Conservation (phyloP, 2,113 vertebrate species). For the Epinephelus moara region DNA sequence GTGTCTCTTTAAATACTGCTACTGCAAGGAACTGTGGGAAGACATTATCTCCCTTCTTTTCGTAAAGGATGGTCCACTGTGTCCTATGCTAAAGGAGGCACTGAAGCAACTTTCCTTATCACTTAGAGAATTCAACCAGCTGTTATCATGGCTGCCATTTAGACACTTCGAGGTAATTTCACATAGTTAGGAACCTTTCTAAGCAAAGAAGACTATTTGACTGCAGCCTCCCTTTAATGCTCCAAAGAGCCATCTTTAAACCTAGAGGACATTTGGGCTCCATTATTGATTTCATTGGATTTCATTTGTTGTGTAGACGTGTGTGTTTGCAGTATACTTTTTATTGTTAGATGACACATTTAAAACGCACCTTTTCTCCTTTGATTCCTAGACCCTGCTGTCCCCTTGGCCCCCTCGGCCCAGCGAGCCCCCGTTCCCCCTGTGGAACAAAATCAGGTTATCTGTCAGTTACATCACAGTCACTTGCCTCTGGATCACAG, state of each 20-base stretch:
- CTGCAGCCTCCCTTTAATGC: neutral
- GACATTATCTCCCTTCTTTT: too few relatives aligned
- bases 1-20: too few relatives aligned
- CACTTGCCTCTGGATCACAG: constrained; percentile 46
- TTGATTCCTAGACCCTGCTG: constrained; percentile 89
- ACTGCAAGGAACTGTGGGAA: too few relatives aligned
- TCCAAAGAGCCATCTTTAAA: constrained; percentile 11
- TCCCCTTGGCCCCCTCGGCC: constrained; percentile 87
- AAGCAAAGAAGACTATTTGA: too few relatives aligned
- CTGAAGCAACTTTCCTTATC: too few relatives aligned
- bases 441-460: constrained; percentile 74
- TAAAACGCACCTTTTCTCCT: constrained; percentile 90
- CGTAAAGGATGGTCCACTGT: too few relatives aligned
- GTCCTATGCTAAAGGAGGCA: too few relatives aligned
- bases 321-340: constrained; percentile 24
- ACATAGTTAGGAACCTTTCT: too few relatives aligned
- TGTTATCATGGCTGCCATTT: too few relatives aligned
- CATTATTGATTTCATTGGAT: constrained; percentile 72
- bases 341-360: constrained; percentile 64
- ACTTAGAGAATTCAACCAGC: too few relatives aligned
- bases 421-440: constrained; percentile 90
- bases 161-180: too few relatives aligned
- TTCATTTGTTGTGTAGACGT: constrained; percentile 64
- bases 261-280: constrained; percentile 54
- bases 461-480: constrained; percentile 43